Conservation (phyloP, 2,113 vertebrate species). For the Panurus biarmicus region DNA sequence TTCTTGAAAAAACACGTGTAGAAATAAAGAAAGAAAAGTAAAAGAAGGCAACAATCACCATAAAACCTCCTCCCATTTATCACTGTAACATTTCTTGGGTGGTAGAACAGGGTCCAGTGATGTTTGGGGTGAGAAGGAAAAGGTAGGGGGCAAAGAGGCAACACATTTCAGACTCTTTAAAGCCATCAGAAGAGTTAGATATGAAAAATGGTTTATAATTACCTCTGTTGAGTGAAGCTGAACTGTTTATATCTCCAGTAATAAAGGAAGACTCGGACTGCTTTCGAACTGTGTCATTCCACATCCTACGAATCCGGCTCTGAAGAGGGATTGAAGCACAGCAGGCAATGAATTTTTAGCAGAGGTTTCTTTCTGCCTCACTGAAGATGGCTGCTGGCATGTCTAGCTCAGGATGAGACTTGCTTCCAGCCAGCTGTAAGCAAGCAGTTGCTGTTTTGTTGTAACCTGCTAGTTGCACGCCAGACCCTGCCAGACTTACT, state of each 20-base stretch:
- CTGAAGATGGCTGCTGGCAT: neutral
- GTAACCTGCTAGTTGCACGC: neutral
- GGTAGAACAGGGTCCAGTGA: neutral
- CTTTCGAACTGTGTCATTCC: conserved; percentile 98
- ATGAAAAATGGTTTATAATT: conserved; percentile 71
- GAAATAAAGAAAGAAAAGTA: neutral
- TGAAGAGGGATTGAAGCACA: conserved; percentile 63
- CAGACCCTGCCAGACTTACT: neutral
- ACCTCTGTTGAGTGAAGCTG: conserved; percentile 98
- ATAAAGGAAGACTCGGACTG: conserved; percentile 99
- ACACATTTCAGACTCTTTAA: conserved; percentile 28
- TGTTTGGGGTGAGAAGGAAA: neutral
- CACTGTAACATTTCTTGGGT: neutral
- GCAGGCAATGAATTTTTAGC: conserved; percentile 41
- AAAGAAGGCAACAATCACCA: neutral
- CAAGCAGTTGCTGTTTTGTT: neutral
- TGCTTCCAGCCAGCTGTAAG: conserved; percentile 3
- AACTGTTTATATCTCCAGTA: conserved; percentile 98
- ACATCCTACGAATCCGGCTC: conserved; percentile 99
- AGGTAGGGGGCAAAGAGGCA: neutral
- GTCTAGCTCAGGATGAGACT: neutral
- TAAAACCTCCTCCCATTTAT: neutral
- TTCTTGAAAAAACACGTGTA: conserved; percentile 31
- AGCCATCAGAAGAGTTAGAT: conserved; percentile 15
- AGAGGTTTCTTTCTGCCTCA: conserved; percentile 28